A percentile compares a stretch with the other conserved stretches of the same genome.
phyloP scores from a whole-genome alignment of 2,113 vertebrate genomes.

The Passer montanus region DNA sequence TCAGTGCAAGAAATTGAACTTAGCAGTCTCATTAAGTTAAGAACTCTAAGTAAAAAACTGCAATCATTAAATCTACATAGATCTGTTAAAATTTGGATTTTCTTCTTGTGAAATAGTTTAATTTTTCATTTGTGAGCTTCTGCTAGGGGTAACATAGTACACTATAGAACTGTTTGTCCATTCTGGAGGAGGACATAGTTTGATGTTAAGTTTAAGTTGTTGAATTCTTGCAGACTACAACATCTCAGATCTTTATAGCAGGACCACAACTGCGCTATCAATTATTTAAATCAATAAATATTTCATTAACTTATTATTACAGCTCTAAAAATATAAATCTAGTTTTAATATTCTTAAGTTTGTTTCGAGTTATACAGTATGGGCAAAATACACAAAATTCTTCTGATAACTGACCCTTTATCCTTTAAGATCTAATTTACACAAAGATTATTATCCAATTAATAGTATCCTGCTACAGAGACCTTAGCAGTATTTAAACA shows the following conservation, averaged over 20 bases:
- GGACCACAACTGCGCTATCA: background rate
- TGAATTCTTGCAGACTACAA: background rate
- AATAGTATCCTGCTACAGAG: background rate
- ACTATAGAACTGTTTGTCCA: background rate
- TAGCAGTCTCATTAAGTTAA: background rate
- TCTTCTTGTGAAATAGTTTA: background rate
- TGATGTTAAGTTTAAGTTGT: background rate
- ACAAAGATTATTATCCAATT: background rate
- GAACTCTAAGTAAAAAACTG: background rate
- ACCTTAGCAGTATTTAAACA: background rate
- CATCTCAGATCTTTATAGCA: background rate
- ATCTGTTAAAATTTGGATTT: background rate
- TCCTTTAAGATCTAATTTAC: background rate
- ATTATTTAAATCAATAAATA: constrained; percentile 25
- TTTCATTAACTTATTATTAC: background rate
- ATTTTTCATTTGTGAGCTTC: constrained; percentile 63
- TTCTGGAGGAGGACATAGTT: background rate
- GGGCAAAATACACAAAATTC: background rate
- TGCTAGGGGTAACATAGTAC: constrained; percentile 60
- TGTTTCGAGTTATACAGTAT: background rate
- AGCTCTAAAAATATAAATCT: constrained; percentile 4
- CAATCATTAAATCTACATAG: background rate
- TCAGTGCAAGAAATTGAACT: background rate
- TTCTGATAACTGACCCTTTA: background rate
- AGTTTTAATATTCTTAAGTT: background rate